Evolutionary conservation across 53 echinoderm and acorn worm genomes (phyloP).

Genomic region (Antedon mediterranea): DNA sequence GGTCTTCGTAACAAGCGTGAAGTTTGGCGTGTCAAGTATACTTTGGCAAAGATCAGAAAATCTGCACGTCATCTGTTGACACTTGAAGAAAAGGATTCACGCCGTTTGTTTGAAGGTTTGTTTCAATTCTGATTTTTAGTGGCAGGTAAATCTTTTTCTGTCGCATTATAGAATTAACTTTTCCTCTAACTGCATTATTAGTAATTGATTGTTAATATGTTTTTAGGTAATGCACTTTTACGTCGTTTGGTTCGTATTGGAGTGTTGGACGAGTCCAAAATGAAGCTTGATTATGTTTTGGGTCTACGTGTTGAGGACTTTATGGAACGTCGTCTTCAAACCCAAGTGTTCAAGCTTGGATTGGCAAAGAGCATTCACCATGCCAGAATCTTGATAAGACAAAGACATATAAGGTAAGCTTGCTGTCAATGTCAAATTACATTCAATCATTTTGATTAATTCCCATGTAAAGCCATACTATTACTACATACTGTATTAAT

Average conservation of each 20-base stretch:
- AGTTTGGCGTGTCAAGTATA: slow-evolving; percentile 99
- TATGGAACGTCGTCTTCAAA: slow-evolving; percentile 96
- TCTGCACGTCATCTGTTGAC: slow-evolving; percentile 92
- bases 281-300: slow-evolving; percentile 99
- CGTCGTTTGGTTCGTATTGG: slow-evolving; percentile 96
- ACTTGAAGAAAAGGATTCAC: slow-evolving; percentile 79
- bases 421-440: too few species aligned
- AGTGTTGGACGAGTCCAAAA: slow-evolving; percentile 92
- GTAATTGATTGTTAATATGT: background rate
- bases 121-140: too few species aligned
- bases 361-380: slow-evolving; percentile 99
- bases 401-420: slow-evolving; percentile 90
- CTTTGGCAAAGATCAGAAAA: slow-evolving; percentile 95
- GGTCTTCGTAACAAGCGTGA: slow-evolving; percentile 95
- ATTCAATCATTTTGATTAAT: too few species aligned
- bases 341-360: slow-evolving; percentile 96
- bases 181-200: background rate
- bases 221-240: slow-evolving; percentile 82
- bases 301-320: slow-evolving; percentile 98
- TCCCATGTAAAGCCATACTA: too few species aligned
- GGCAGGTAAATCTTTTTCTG: too few species aligned
- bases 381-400: slow-evolving; percentile 92
- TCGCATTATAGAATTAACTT: too few species aligned
- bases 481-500: too few species aligned
- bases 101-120: slow-evolving; percentile 90